Base-by-base conservation (phyloP, 2,888 invertebrate species). In the Steinernema carpocapsae region DNA sequence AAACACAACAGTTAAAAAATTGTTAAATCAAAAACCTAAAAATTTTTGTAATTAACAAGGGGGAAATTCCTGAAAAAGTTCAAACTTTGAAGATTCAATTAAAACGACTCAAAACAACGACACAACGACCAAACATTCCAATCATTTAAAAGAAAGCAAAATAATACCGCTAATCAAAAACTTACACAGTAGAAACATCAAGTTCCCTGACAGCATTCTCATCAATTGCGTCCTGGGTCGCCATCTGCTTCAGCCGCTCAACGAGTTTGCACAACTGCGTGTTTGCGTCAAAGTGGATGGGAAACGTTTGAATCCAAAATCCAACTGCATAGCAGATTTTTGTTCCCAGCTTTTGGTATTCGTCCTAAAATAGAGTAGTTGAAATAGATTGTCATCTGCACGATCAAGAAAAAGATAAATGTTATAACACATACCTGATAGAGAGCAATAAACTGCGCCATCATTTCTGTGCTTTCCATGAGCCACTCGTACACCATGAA, bases 281-380 rank as follows among this genome's bases (percentile, higher is more conserved):
- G 80, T 90, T 90, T 77, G 89, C 88, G 83, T 90, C 90, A 87
- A 91, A 91, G 83, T 91, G 90, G 80, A 90, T 88, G 1, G 91
- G 91, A 81, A 89, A 91, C 72, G 87, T 88, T 48, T 86, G 85
- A 72, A 91, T 90, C 91, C 91, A 91, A 82, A 88, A 90, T 80
- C 90, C 89, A 82, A 77, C 84, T 1, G 86, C 84, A 26, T 75
- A 75, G 76, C 87, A 85, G 0, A 86, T 80, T 0, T 78, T 48
- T 17, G 72, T 59, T 12, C 77, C 81, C 51, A 72, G 70, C 26
- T 51, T 71, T 17, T 79, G 72, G 29, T 70, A 77, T 17, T 80
- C 77, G 24, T 80, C 80, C 80, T 81, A 51, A 12, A 78, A 72
- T 2, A 48, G 37, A 37, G 3, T 4, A 48, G 19, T 14, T 43